Evolutionary conservation across 1,140 invertebrate genomes (phyloP).

Genomic region (Drosophila yakuba): DNA sequence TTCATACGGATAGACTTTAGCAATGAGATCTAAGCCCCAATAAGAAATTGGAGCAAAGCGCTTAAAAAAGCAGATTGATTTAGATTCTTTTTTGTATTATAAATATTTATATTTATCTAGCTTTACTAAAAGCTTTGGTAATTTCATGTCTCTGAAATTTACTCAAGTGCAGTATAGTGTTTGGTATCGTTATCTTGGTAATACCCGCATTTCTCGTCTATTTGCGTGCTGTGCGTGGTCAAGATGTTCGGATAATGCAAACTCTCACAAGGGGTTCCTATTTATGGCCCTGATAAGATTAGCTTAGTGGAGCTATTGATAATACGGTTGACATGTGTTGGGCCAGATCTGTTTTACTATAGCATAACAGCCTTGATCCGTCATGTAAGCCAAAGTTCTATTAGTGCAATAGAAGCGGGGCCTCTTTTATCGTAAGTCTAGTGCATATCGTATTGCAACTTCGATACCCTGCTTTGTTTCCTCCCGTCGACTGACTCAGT

Average conservation of each 20-base stretch:
- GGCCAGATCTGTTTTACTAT: background rate
- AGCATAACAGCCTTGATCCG: constrained; percentile 1
- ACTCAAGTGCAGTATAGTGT: too few species aligned
- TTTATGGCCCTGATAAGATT: constrained; percentile 47
- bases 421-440: constrained; percentile 19
- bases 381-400: background rate
- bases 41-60: too few species aligned
- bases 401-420: constrained; percentile 15
- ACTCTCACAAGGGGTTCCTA: constrained; percentile 43
- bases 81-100: too few species aligned
- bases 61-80: too few species aligned
- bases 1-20: too few species aligned
- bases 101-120: too few species aligned
- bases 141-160: background rate
- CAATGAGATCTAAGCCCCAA: too few species aligned
- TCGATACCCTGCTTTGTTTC: constrained; percentile 7
- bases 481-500: constrained; percentile 17
- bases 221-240: constrained; percentile 7
- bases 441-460: constrained; percentile 18
- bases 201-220: constrained; percentile 7
- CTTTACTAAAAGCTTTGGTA: too few species aligned
- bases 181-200: background rate
- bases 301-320: constrained; percentile 19
- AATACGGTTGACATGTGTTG: constrained; percentile 13
- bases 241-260: constrained; percentile 29